These are phyloP conservation scores for Okapia johnstoni DNA, from an alignment of 2,113 vertebrate species.

Conservation along the genomic window DNA sequence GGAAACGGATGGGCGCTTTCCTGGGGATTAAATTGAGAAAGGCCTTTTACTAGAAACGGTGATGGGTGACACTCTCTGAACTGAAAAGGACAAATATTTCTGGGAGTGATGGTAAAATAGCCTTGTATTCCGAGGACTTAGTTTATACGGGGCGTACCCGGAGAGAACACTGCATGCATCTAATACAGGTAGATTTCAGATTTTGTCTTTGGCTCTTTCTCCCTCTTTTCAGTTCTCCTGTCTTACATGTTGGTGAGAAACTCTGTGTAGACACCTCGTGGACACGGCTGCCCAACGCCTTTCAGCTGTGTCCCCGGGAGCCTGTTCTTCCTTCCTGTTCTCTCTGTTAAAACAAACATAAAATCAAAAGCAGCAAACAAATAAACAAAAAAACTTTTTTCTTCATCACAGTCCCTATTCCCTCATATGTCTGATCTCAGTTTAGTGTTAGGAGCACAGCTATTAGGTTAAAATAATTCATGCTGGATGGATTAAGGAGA, in stretches of 20 bases:
- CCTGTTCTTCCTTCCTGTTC: neutral
- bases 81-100: neutral
- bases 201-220: neutral
- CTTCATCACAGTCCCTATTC: neutral
- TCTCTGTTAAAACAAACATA: neutral
- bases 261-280: neutral
- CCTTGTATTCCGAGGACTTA: neutral
- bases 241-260: neutral
- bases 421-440: neutral
- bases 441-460: neutral
- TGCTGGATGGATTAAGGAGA: neutral
- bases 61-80: too few species aligned
- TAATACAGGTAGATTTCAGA: neutral
- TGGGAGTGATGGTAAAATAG: neutral
- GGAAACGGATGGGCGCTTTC: neutral
- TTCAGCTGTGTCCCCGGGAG: neutral
- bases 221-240: neutral
- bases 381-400: neutral
- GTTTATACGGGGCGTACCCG: fast-evolving
- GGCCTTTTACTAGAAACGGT: neutral
- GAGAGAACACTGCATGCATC: neutral
- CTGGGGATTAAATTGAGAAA: neutral
- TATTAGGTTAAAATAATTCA: neutral
- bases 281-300: neutral
- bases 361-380: neutral